Conservation (phyloP, 1,140 invertebrate genomes). For the Drosophila pruinosa region DNA sequence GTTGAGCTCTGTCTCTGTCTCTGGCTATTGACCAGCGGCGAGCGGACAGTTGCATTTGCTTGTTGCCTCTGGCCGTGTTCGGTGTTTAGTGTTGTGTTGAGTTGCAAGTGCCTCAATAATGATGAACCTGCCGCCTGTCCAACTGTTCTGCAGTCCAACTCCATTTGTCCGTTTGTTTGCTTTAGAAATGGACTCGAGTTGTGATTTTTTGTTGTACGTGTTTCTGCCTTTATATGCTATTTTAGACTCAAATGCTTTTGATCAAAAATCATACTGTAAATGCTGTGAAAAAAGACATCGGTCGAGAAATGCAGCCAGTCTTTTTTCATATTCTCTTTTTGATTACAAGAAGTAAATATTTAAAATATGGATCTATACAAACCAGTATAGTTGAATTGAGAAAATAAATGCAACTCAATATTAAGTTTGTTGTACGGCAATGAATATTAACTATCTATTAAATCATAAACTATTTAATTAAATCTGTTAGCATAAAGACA, state of each 20-base stretch:
- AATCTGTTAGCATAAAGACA: no score
- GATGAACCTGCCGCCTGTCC: slow-evolving; percentile 28
- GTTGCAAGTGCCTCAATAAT: slow-evolving; percentile 56
- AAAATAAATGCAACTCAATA: no score
- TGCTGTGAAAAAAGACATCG: neutral
- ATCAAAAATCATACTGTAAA: neutral
- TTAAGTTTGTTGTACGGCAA: no score
- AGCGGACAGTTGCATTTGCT: slow-evolving; percentile 26
- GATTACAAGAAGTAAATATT: no score
- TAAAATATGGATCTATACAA: no score
- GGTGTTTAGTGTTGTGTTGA: slow-evolving; percentile 37
- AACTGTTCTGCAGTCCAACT: neutral
- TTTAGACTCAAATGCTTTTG: neutral
- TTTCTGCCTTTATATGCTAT: neutral
- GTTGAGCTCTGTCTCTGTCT: slow-evolving; percentile 27
- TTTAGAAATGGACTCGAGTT: neutral
- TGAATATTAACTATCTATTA: no score
- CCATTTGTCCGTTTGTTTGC: neutral
- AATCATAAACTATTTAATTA: no score
- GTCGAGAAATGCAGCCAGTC: no score
- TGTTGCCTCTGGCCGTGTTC: slow-evolving; percentile 42
- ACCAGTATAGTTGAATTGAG: no score
- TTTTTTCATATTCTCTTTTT: no score
- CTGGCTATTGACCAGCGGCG: slow-evolving; percentile 63
- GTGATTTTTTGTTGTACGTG: neutral